These are phyloP conservation scores for Eremobia ochroleuca DNA, from an alignment of 2,888 invertebrate species.

Conservation along the genomic window DNA sequence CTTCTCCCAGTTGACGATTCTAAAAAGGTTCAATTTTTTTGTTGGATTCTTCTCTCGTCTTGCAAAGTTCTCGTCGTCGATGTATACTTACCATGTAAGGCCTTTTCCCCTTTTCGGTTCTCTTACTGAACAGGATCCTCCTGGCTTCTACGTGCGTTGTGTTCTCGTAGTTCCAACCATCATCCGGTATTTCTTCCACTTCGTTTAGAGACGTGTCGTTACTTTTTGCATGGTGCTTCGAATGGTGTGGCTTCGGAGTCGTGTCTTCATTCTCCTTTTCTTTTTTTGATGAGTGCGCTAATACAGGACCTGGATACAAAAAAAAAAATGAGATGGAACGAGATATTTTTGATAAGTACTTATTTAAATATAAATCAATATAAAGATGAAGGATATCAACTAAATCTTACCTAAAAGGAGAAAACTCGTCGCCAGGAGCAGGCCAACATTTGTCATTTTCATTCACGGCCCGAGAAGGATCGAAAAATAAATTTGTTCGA, in stretches of 20 bases:
- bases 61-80: neutral
- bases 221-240: slow-evolving; percentile 55
- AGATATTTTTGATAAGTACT: neutral
- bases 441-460: slow-evolving; percentile 73
- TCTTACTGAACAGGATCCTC: slow-evolving; percentile 84
- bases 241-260: slow-evolving; percentile 44
- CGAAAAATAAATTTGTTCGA: slow-evolving; percentile 66
- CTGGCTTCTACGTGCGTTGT: slow-evolving; percentile 81
- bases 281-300: slow-evolving; percentile 60
- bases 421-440: slow-evolving; percentile 66
- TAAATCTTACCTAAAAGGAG: slow-evolving; percentile 74
- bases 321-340: neutral
- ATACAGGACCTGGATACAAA: slow-evolving; percentile 58
- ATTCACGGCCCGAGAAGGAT: slow-evolving; percentile 71
- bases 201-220: slow-evolving; percentile 62
- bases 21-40: neutral
- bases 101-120: slow-evolving; percentile 77
- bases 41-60: neutral
- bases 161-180: slow-evolving; percentile 85
- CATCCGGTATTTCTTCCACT: slow-evolving; percentile 77
- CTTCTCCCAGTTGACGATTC: neutral
- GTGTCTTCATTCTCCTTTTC: slow-evolving; percentile 40
- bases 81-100: slow-evolving; percentile 84
- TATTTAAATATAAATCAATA: neutral
- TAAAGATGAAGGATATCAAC: neutral